Conservation (phyloP, 92 coral and sea anemone species). For the Anthopleura xanthogrammica region DNA sequence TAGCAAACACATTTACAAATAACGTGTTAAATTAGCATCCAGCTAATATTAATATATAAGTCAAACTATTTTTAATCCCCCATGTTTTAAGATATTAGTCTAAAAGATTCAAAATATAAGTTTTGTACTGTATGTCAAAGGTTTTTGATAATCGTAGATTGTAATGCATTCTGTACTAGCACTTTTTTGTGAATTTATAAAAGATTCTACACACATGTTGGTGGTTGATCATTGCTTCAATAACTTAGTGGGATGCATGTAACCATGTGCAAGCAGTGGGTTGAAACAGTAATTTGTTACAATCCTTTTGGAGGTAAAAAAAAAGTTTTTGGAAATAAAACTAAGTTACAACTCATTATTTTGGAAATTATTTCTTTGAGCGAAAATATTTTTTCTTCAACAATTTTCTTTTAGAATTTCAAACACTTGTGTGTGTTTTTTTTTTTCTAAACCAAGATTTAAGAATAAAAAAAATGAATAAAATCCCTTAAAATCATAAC, state of each 20-base stretch:
- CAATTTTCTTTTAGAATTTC: neutral
- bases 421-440: neutral
- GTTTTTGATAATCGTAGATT: neutral
- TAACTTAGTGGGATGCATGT: neutral
- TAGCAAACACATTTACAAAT: neutral
- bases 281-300: neutral
- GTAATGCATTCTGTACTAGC: neutral
- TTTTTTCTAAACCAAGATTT: neutral
- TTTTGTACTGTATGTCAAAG: neutral
- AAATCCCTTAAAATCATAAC: too few species aligned
- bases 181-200: constrained; percentile 2
- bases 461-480: too few species aligned
- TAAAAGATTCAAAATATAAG: neutral
- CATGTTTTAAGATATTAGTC: constrained; percentile 4
- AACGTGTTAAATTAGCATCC: neutral
- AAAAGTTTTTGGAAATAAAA: neutral
- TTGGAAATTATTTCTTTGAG: neutral
- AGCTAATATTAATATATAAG: neutral
- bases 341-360: neutral
- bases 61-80: neutral
- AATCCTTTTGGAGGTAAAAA: neutral
- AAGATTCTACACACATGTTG: neutral
- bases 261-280: neutral
- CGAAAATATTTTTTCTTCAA: neutral
- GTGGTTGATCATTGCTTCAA: neutral